Conservation (phyloP, 92 coral and sea anemone species). For the Isaurus tuberculatus region DNA sequence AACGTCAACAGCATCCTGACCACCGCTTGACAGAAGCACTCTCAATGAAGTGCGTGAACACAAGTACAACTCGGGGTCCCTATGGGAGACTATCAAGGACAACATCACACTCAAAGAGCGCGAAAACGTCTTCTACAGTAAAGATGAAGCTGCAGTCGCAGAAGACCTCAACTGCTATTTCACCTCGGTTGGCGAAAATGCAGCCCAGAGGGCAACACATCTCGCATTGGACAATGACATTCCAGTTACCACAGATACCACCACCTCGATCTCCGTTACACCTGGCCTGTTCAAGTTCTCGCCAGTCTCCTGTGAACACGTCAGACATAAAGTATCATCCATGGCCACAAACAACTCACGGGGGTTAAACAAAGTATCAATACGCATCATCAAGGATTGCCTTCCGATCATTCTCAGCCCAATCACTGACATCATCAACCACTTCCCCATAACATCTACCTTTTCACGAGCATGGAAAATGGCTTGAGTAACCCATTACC, state of each 20-base stretch:
- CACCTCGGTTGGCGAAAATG: not conserved
- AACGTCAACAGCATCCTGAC: not conserved
- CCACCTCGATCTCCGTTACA: too few species aligned
- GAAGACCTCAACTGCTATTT: not conserved
- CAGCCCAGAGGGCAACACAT: not conserved
- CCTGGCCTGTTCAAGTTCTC: not conserved
- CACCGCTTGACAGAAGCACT: not conserved
- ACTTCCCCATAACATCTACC: too few species aligned
- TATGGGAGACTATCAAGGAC: not conserved
- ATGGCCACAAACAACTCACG: constrained; percentile 1
- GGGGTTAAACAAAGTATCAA: not conserved
- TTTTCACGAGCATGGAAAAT: not conserved
- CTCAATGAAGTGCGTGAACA: not conserved
- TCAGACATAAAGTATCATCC: not conserved
- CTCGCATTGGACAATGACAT: not conserved
- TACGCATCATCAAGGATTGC: not conserved
- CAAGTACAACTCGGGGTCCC: not conserved
- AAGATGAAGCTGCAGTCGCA: not conserved
- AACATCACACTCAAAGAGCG: not conserved
- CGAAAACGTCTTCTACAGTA: not conserved
- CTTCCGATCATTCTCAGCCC: not conserved
- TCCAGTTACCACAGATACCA: not conserved
- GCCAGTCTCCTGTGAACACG: not conserved
- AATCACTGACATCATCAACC: not conserved
- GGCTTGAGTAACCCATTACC: not conserved